These are phyloP conservation scores for Eumeta japonica DNA, from an alignment of 1,140 invertebrate genomes.

Conservation along the genomic window DNA sequence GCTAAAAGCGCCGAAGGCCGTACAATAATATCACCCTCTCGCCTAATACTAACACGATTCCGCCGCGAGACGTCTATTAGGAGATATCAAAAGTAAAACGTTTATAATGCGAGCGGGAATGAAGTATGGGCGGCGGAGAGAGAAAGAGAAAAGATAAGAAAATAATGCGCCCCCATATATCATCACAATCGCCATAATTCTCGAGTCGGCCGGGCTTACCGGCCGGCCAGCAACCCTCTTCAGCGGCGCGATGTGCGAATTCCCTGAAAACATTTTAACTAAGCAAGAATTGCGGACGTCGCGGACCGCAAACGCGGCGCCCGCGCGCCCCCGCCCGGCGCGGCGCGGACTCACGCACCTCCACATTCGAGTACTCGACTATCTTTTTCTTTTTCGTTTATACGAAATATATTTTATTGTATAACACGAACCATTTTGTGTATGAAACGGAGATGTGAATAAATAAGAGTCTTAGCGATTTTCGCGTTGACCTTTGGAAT, in stretches of 20 bases:
- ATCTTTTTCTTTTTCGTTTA: too few species aligned
- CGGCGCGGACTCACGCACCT: too few species aligned
- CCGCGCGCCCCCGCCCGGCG: too few species aligned
- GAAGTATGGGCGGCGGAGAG: slow-evolving; percentile 8
- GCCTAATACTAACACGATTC: slow-evolving; percentile 27
- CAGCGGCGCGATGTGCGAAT: slow-evolving; percentile 15
- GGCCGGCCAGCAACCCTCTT: slow-evolving; percentile 39
- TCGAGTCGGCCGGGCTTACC: slow-evolving; percentile 20
- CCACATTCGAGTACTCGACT: too few species aligned
- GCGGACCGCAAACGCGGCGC: too few species aligned
- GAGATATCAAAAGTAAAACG: slow-evolving; percentile 49
- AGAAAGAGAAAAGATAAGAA: slow-evolving; percentile 19
- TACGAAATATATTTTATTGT: too few species aligned
- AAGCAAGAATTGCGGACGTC: slow-evolving; percentile 14
- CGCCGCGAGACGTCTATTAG: slow-evolving; percentile 28
- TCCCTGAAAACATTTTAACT: slow-evolving; percentile 36
- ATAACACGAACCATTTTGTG: too few species aligned
- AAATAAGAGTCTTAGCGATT: too few species aligned
- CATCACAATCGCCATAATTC: slow-evolving; percentile 49
- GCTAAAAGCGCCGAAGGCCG: too few species aligned
- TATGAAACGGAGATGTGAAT: too few species aligned
- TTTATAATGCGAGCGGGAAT: slow-evolving; percentile 34
- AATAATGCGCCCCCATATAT: slow-evolving; percentile 37
- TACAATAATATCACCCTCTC: too few species aligned
- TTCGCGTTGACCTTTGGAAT: too few species aligned